These are phyloP conservation scores for Philonicus albiceps DNA, from an alignment of 2,888 invertebrate species.

Conservation along the genomic window DNA sequence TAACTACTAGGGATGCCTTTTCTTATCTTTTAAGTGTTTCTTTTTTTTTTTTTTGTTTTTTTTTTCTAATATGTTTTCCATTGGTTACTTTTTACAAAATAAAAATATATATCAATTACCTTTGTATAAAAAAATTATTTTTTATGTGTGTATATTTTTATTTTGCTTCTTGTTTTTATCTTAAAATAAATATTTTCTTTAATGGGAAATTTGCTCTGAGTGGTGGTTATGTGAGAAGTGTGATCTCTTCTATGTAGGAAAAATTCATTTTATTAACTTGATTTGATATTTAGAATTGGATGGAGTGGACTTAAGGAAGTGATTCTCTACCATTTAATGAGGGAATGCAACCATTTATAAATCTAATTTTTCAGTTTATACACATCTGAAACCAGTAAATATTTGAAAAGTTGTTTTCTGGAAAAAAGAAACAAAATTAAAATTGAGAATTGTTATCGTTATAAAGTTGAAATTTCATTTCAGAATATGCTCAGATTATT, in stretches of 20 bases:
- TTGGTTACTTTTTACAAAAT: constrained; percentile 34
- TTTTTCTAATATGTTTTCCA: not conserved
- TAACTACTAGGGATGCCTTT: constrained; percentile 34
- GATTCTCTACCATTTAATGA: not conserved
- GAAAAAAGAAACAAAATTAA: too few species aligned
- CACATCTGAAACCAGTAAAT: too few species aligned
- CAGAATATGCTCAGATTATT: not conserved
- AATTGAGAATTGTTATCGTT: too few species aligned
- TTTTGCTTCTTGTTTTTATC: not conserved
- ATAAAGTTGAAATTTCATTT: not conserved
- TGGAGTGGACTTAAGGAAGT: not conserved
- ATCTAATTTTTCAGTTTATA: too few species aligned
- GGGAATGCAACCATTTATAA: too few species aligned
- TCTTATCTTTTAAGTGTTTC: constrained; percentile 21
- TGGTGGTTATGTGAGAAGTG: not conserved
- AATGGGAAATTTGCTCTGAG: not conserved
- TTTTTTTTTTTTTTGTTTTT: not conserved
- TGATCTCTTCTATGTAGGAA: not conserved
- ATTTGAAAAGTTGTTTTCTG: too few species aligned
- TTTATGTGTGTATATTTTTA: not conserved
- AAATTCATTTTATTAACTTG: not conserved
- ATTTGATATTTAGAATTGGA: not conserved
- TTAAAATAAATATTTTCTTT: not conserved
- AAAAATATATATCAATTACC: constrained; percentile 15
- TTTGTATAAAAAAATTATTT: constrained; percentile 8